phyloP scores from a whole-genome alignment of 2,888 invertebrate genomes.

The Odontocolon sp. region DNA sequence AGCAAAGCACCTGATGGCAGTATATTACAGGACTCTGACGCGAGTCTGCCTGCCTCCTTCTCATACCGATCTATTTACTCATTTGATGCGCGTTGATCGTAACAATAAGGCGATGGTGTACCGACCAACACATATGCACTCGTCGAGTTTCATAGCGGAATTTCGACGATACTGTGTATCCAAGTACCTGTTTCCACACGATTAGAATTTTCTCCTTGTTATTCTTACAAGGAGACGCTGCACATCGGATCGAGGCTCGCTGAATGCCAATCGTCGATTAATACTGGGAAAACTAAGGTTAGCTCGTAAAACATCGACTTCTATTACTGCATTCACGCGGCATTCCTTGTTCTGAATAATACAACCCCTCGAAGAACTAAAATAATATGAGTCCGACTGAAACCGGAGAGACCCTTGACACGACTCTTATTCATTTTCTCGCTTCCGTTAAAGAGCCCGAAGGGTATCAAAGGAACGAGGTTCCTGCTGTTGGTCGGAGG shows the following conservation, averaged over 20 bases:
- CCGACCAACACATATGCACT: neutral
- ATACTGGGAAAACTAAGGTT: conserved; percentile 61
- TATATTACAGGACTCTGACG: conserved; percentile 69
- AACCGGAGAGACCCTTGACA: conserved; percentile 57
- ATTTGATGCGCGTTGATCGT: conserved; percentile 55
- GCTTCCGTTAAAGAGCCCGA: conserved; percentile 5
- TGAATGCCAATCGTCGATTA: conserved; percentile 72
- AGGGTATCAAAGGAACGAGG: neutral
- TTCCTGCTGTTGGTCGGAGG: too few relatives aligned
- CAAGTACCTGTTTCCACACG: conserved; percentile 17
- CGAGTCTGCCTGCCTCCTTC: conserved; percentile 51
- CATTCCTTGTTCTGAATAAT: conserved; percentile 50
- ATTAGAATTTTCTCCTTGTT: conserved; percentile 62
- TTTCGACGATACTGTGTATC: neutral
- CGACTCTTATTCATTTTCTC: conserved; percentile 42
- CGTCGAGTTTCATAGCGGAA: neutral
- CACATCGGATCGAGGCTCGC: conserved; percentile 72
- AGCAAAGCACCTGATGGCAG: conserved; percentile 61
- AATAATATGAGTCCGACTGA: conserved; percentile 65
- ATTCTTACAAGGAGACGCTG: conserved; percentile 66
- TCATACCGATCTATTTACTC: conserved; percentile 74
- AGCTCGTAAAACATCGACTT: conserved; percentile 63
- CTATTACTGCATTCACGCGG: conserved; percentile 34
- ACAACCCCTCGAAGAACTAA: conserved; percentile 59
- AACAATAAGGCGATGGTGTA: neutral